Conservation (phyloP, 2,113 vertebrate genomes). For the Polypterus senegalus region DNA sequence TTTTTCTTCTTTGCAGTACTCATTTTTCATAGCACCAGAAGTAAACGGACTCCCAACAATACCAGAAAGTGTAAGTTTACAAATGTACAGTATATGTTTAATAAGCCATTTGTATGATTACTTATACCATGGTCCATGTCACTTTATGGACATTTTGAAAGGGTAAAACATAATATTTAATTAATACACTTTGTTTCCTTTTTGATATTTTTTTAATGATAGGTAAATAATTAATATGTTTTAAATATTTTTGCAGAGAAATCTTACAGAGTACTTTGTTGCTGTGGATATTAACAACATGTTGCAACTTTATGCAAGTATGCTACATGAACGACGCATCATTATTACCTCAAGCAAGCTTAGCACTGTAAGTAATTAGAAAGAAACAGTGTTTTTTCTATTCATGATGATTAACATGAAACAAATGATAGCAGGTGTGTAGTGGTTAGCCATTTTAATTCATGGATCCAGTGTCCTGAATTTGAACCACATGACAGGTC, state of each 20-base stretch:
- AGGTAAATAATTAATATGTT: neutral
- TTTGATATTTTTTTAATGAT: constrained; percentile 22
- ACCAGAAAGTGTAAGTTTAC: constrained; percentile 89
- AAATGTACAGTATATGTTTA: constrained; percentile 4
- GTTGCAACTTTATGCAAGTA: constrained; percentile 89
- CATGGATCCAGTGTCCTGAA: too few relatives aligned
- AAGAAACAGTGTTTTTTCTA: neutral
- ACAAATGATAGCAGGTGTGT: too few relatives aligned
- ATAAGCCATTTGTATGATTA: neutral
- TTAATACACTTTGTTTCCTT: neutral
- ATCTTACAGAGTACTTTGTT: constrained; percentile 96
- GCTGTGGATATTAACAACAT: constrained; percentile 95
- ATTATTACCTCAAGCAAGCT: constrained; percentile 93
- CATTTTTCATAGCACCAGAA: constrained; percentile 92
- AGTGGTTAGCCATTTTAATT: too few relatives aligned
- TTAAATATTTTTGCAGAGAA: constrained; percentile 64
- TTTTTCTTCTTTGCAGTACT: constrained; percentile 52
- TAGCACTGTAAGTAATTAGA: constrained; percentile 88
- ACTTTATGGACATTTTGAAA: neutral
- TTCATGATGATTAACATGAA: too few relatives aligned
- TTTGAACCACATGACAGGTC: too few relatives aligned
- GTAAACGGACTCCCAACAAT: constrained; percentile 89
- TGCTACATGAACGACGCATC: constrained; percentile 88
- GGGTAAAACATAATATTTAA: constrained; percentile 1
- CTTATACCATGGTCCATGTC: too few relatives aligned